Conservation (phyloP, 2,113 vertebrate genomes). For the Aramus guarauna region DNA sequence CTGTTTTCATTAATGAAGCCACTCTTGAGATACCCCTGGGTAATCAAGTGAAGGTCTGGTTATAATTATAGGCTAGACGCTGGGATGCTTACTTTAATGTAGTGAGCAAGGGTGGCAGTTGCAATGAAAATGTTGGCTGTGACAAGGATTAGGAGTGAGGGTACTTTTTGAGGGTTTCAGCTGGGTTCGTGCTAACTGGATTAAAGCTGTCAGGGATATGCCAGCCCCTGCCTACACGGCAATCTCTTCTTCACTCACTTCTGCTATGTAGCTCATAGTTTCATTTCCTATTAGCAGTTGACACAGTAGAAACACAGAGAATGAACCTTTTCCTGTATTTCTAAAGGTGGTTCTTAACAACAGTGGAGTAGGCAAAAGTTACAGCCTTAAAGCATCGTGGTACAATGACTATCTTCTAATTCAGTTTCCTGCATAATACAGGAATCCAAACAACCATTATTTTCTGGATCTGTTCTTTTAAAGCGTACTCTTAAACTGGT, state of each 20-base stretch:
- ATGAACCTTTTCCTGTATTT: neutral
- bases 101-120: neutral
- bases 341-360: neutral
- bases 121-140: neutral
- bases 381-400: neutral
- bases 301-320: neutral
- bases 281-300: neutral
- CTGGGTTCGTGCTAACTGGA: neutral
- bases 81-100: neutral
- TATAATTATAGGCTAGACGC: neutral
- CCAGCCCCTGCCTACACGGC: neutral
- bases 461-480: neutral
- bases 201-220: neutral
- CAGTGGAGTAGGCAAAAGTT: neutral
- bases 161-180: neutral
- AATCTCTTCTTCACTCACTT: neutral
- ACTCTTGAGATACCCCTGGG: slow-evolving; percentile 25
- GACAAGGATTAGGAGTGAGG: neutral
- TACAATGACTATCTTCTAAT: neutral
- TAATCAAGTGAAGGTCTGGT: slow-evolving; percentile 32
- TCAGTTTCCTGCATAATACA: neutral
- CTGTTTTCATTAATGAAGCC: slow-evolving; percentile 39
- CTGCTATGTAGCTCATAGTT: neutral
- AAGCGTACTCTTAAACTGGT: neutral
- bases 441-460: neutral